Conservation (phyloP, 2,888 invertebrate genomes). For the Idaea dimidiata region DNA sequence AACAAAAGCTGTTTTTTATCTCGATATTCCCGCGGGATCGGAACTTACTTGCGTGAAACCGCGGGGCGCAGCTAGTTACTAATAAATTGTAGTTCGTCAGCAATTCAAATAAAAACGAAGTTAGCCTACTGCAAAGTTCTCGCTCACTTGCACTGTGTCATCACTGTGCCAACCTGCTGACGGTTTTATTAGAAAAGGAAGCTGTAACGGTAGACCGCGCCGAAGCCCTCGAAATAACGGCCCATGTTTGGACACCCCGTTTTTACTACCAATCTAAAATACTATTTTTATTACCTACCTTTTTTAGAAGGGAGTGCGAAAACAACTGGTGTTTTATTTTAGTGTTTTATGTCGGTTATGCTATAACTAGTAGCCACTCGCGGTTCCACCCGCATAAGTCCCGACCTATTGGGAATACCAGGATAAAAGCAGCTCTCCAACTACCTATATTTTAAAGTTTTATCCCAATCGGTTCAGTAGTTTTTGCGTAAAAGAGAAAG, state of each 20-base stretch:
- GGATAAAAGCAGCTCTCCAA: too few relatives aligned
- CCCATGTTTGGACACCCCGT: background rate
- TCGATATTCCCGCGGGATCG: too few relatives aligned
- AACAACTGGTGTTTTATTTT: background rate
- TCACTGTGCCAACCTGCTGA: background rate
- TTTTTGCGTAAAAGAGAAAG: too few relatives aligned
- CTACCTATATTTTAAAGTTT: too few relatives aligned
- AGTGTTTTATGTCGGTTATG: background rate
- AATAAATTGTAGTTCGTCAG: too few relatives aligned
- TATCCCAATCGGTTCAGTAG: too few relatives aligned
- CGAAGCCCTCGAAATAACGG: background rate
- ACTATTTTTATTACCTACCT: background rate
- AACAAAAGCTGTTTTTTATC: too few relatives aligned
- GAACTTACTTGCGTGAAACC: too few relatives aligned
- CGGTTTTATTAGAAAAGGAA: slow-evolving; percentile 2
- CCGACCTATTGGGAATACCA: too few relatives aligned
- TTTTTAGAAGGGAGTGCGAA: background rate
- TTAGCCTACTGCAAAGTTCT: background rate
- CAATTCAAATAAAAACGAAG: too few relatives aligned
- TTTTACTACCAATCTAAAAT: slow-evolving; percentile 1
- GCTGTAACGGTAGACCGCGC: background rate
- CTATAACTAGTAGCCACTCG: background rate
- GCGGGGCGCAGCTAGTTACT: too few relatives aligned
- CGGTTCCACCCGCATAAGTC: too few relatives aligned
- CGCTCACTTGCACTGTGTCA: background rate